phyloP scores from a whole-genome alignment of 2,797 vertebrate genomes.

The Mormyrus proboscirostris region DNA sequence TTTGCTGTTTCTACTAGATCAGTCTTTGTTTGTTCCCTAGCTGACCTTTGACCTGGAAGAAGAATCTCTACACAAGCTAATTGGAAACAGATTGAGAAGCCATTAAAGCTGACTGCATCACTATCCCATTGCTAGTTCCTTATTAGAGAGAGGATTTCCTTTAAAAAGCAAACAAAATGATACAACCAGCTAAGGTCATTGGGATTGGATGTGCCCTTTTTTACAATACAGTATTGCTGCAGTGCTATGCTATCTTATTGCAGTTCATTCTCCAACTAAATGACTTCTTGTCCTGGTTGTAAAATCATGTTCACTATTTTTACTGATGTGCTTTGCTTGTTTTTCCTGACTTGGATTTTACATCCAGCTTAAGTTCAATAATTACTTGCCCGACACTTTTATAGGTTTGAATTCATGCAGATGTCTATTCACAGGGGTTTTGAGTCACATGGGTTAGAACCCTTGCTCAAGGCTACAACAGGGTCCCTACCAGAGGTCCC shows the following conservation, averaged over 20 bases:
- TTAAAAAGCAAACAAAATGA: not conserved
- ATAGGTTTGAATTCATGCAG: not conserved
- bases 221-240: not conserved
- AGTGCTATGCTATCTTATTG: not conserved
- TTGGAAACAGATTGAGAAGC: not conserved
- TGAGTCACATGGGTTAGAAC: not conserved
- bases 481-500: not conserved
- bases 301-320: not conserved
- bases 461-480: not conserved
- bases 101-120: not conserved
- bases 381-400: not conserved
- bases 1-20: not conserved
- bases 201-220: not conserved
- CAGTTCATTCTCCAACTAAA: not conserved
- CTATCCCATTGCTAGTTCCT: not conserved
- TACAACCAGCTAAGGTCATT: not conserved
- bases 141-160: not conserved
- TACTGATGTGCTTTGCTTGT: not conserved
- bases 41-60: not conserved
- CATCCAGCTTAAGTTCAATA: not conserved
- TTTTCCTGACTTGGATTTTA: not conserved
- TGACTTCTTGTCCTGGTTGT: not conserved
- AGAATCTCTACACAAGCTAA: not conserved
- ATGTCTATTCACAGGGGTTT: not conserved
- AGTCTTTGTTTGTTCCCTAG: not conserved